Evolutionary conservation across 2,797 vertebrate species (phyloP).

Genomic region (Hydrocynus forskahlii): DNA sequence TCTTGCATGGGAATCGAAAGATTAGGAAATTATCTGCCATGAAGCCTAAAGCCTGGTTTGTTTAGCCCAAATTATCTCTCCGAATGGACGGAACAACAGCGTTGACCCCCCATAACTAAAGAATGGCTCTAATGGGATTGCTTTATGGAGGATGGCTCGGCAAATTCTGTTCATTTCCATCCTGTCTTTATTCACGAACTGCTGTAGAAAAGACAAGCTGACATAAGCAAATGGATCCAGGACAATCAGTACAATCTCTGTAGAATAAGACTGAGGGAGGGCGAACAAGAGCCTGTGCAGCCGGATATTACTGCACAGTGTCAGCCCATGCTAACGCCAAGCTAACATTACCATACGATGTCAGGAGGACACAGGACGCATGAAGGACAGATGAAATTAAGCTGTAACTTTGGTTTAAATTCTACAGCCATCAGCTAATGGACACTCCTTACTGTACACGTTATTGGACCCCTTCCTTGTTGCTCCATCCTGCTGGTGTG

Average conservation of each 20-base stretch:
- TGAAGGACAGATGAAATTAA: neutral
- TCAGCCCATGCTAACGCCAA: neutral
- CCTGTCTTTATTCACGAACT: slow-evolving; percentile 22
- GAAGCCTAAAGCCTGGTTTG: slow-evolving; percentile 9
- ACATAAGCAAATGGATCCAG: neutral
- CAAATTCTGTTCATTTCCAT: neutral
- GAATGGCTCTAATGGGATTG: neutral
- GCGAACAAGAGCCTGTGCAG: neutral
- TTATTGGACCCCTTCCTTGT: too few species aligned
- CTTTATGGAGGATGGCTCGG: slow-evolving; percentile 18
- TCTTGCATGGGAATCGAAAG: neutral
- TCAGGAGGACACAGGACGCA: neutral
- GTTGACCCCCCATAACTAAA: neutral
- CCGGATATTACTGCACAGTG: too few species aligned
- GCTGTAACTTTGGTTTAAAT: neutral
- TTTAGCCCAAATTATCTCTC: slow-evolving; percentile 1
- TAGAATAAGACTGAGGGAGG: neutral
- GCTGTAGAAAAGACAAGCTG: neutral
- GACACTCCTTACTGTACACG: too few species aligned
- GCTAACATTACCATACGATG: neutral
- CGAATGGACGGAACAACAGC: neutral
- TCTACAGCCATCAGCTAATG: neutral
- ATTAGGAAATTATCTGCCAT: slow-evolving; percentile 5
- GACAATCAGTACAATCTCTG: slow-evolving; percentile 26
- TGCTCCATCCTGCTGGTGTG: too few species aligned